Conservation (phyloP, 92 coral and sea anemone species). For the Epizoanthus stellaris region DNA sequence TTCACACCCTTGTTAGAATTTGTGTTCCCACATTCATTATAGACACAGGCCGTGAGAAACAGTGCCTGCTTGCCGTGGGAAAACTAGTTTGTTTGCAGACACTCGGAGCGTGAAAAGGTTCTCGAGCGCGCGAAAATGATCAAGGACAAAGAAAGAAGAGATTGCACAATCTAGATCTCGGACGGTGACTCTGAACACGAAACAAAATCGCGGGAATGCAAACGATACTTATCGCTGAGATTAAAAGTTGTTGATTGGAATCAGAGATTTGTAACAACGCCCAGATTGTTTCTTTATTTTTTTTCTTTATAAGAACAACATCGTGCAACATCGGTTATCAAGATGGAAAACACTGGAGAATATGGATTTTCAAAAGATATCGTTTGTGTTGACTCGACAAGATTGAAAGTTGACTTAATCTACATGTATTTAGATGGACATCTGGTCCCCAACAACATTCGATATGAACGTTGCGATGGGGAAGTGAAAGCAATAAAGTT, state of each 20-base stretch:
- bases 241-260: conserved; percentile 25
- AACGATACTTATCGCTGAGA: conserved; percentile 22
- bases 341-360: too few relatives aligned
- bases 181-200: conserved; percentile 22
- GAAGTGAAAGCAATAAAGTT: too few relatives aligned
- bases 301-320: background rate
- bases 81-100: conserved; percentile 21
- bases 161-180: background rate
- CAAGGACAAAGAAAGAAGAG: background rate
- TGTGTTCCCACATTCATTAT: conserved; percentile 31
- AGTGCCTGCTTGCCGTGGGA: conserved; percentile 34
- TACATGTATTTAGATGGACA: too few relatives aligned
- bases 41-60: conserved; percentile 37
- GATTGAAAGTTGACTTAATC: too few relatives aligned
- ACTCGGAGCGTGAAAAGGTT: conserved; percentile 12
- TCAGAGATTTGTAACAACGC: conserved; percentile 15
- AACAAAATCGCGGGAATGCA: background rate
- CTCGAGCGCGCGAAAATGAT: conserved; percentile 3
- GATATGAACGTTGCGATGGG: too few relatives aligned
- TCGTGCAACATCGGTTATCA: background rate
- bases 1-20: conserved; percentile 34
- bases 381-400: background rate
- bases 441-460: too few relatives aligned
- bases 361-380: too few relatives aligned
- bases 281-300: conserved; percentile 13